Evolutionary conservation across 2,113 vertebrate genomes (phyloP).

Genomic region (Ramphastos sulfuratus): DNA sequence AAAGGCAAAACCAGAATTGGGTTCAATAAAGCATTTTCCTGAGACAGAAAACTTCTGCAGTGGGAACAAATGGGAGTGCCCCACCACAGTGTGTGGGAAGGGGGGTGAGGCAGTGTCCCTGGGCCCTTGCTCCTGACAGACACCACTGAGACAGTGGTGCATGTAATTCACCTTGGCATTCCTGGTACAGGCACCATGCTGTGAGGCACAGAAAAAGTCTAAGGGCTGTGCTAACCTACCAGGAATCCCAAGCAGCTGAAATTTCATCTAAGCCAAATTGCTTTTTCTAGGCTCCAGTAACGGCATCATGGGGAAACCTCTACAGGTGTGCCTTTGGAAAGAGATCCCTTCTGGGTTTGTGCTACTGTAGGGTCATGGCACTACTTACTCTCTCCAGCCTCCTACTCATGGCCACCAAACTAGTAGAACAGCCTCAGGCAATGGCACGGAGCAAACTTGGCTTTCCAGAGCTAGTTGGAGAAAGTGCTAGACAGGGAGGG

Average conservation of each 20-base stretch:
- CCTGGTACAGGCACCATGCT: not conserved
- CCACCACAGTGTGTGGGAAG: not conserved
- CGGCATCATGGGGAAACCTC: not conserved
- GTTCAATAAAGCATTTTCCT: not conserved
- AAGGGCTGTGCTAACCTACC: not conserved
- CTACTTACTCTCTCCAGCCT: not conserved
- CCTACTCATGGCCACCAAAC: not conserved
- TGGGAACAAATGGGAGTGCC: not conserved
- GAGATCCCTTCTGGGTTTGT: not conserved
- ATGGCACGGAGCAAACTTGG: not conserved
- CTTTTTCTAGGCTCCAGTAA: not conserved
- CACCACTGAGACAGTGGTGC: rapidly evolving
- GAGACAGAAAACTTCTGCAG: not conserved
- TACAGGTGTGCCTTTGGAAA: not conserved
- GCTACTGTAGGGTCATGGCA: not conserved
- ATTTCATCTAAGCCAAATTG: not conserved
- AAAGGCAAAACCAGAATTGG: not conserved
- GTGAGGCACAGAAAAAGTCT: not conserved
- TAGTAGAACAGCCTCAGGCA: not conserved
- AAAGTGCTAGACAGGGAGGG: not conserved
- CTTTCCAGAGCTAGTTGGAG: not conserved
- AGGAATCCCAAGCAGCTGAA: not conserved
- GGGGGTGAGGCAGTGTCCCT: not conserved
- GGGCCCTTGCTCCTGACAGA: not conserved
- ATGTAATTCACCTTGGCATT: not conserved